Evolutionary conservation across 2,797 vertebrate species (phyloP).

Genomic region (Macrochelys suwanniensis): DNA sequence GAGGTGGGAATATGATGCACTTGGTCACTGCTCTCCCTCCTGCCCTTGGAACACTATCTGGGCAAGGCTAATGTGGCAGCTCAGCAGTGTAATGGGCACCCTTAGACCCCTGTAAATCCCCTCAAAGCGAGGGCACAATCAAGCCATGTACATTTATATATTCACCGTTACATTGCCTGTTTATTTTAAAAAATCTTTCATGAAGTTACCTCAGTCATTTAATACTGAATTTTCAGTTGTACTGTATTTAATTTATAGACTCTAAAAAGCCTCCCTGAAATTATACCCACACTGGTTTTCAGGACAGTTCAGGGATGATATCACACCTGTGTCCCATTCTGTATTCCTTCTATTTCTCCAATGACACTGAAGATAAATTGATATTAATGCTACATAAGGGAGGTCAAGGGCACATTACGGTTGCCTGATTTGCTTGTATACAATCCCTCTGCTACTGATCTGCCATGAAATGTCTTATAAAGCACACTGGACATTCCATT

Average conservation of each 20-base stretch:
- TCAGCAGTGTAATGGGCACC: not conserved
- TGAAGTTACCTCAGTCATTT: not conserved
- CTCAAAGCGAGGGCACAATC: not conserved
- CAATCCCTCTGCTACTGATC: not conserved
- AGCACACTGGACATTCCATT: not conserved
- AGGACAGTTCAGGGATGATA: not conserved
- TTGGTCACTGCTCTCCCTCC: not conserved
- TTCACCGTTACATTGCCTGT: not conserved
- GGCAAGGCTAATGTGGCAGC: not conserved
- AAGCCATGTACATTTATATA: not conserved
- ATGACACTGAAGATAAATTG: constrained; percentile 39
- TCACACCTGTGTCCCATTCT: not conserved
- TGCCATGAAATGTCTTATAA: constrained; percentile 5
- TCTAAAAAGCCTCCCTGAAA: constrained; percentile 8
- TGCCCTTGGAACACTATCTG: not conserved
- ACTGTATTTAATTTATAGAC: constrained; percentile 8
- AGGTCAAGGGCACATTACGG: constrained; percentile 8
- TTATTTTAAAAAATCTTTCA: not conserved
- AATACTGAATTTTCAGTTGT: constrained; percentile 20
- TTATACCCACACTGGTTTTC: not conserved
- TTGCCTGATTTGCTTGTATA: constrained; percentile 24
- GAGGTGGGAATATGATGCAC: rapidly evolving
- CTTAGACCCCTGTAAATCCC: not conserved
- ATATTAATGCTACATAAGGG: constrained; percentile 16
- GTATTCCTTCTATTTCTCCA: constrained; percentile 6